Base-by-base conservation (phyloP, 1,140 invertebrate genomes). In the Magallana angulata region DNA sequence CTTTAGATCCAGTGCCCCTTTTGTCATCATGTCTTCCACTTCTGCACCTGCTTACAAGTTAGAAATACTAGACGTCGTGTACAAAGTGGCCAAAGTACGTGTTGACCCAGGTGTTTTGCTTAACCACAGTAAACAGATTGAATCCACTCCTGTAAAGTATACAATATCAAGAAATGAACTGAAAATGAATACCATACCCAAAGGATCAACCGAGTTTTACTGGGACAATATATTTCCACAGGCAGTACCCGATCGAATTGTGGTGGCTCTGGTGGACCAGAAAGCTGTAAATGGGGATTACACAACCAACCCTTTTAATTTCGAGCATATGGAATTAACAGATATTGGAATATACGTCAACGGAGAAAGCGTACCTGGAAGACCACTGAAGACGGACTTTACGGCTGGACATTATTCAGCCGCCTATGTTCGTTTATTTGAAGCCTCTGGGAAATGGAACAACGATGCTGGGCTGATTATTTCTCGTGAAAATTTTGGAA, bases 201-300 rank as follows among this genome's bases (percentile, higher is more conserved):
- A 64, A 71, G 88, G 84, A 71, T 84, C 82, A 4, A 68, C 60
- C 2, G 80, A 86, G 62, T 89, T 89, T 59, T 83, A 82, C 24
- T 89, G 85, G 88, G 85, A 89, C 64, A 68, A 81, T 48, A 84
- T 89, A 18, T 89, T 86, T n/a, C 85, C 88, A 7, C 85, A 86
- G 14, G 62, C 80, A 58, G 30, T 88, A 58, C 85, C 87, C 56
- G 59, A 84, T 60, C 85, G 84, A 18, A 58, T 80, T 11, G 64
- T 84, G 14, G 24, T 24, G 24, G 24, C 24, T 24, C 24, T 24
- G 24, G 24, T 24, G 24, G 24, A 24, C 24, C 24, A 24, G 24
- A 24, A 24, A 24, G 24, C 24, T 24, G 24, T 24, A 24, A 24
- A 24, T 64, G 86, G 89, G 60, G 62, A 80, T 86, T 90, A 90